Conservation (phyloP, 92 coral and sea anemone species). For the Anthopleura xanthogrammica region DNA sequence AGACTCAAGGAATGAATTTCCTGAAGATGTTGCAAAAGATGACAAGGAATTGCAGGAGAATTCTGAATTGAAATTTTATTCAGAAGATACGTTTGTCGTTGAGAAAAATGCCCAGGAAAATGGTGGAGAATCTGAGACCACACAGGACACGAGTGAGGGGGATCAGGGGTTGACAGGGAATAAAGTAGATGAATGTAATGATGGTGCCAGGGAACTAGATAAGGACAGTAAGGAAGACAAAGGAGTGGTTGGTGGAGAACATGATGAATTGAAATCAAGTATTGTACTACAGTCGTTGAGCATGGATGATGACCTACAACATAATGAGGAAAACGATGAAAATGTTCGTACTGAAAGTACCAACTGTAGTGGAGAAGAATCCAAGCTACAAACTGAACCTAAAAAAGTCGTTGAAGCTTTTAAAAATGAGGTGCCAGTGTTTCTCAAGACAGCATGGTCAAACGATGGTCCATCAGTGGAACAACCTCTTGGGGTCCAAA, state of each 20-base stretch:
- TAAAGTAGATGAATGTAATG: background rate
- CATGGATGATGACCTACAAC: background rate
- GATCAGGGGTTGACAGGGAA: background rate
- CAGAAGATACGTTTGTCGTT: constrained; percentile 14
- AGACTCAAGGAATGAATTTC: background rate
- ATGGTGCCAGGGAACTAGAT: background rate
- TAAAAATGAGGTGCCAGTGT: constrained; percentile 1
- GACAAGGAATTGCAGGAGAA: background rate
- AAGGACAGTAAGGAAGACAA: background rate
- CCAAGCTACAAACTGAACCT: background rate
- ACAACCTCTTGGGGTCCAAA: constrained; percentile 47
- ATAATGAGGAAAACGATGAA: background rate
- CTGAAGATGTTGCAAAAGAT: background rate
- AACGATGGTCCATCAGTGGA: constrained; percentile 34
- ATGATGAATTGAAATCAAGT: background rate
- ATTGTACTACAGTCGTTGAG: constrained; percentile 22
- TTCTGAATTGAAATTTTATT: background rate
- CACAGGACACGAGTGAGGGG: background rate
- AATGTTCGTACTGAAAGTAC: background rate
- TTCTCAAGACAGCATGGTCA: constrained; percentile 53
- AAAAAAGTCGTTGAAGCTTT: background rate
- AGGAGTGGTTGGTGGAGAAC: background rate
- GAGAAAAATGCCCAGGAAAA: background rate
- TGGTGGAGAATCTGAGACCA: background rate
- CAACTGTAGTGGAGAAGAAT: background rate